Conservation (phyloP, 2,888 invertebrate genomes). For the Caenorhabditis becei region DNA sequence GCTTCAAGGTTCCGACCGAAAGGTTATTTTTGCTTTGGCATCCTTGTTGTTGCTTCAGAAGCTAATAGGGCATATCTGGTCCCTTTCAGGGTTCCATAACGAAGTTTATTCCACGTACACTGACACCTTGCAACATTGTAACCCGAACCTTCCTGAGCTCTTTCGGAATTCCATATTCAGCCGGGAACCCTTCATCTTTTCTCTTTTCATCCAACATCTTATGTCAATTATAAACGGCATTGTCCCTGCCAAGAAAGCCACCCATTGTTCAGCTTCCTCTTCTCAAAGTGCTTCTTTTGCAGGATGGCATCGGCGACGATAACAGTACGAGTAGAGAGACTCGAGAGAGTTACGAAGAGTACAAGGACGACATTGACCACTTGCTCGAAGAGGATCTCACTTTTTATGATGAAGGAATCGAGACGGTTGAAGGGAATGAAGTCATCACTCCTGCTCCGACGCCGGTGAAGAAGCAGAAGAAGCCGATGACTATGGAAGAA, state of each 20-base stretch:
- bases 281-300: conserved; percentile 15
- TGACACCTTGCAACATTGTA: too few relatives aligned
- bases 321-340: conserved; percentile 32
- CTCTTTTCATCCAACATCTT: conserved; percentile 9
- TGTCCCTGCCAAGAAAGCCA: neutral
- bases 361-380: conserved; percentile 53
- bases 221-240: conserved; percentile 18
- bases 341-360: conserved; percentile 45
- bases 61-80: too few relatives aligned
- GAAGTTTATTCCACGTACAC: too few relatives aligned
- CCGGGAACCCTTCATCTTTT: neutral
- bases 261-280: neutral
- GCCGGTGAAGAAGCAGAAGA: conserved; percentile 5
- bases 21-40: too few relatives aligned
- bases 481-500: conserved; percentile 21
- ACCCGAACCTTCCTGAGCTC: too few relatives aligned
- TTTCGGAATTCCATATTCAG: too few relatives aligned
- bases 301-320: conserved; percentile 27
- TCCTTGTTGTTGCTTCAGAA: too few relatives aligned
- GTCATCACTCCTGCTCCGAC: neutral
- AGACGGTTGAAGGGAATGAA: neutral
- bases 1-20: neutral
- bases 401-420: conserved; percentile 32
- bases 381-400: conserved; percentile 43
- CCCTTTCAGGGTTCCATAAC: too few relatives aligned